These are phyloP conservation scores for Nasonovia ribisnigri DNA, from an alignment of 2,888 invertebrate genomes.

Conservation along the genomic window DNA sequence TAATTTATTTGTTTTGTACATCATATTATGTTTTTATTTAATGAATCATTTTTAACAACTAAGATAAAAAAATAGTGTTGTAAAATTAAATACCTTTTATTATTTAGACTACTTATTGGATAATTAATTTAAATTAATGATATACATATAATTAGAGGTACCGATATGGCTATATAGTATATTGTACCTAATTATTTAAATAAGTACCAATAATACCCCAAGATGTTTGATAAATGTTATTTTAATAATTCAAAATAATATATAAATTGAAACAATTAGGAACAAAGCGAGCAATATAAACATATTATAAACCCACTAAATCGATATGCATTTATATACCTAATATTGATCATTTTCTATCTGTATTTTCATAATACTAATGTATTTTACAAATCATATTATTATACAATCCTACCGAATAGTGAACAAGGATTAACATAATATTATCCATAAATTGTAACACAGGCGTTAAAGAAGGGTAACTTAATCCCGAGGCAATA, in stretches of 20 bases:
- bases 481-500: constrained; percentile 16
- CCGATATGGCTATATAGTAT: neutral
- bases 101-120: neutral
- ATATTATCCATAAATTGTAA: constrained; percentile 11
- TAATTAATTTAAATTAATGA: neutral
- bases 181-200: neutral
- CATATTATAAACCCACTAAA: neutral
- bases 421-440: constrained; percentile 36
- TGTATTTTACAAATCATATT: neutral
- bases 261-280: neutral
- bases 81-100: neutral
- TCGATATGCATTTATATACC: neutral
- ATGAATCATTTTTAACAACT: neutral
- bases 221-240: neutral
- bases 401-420: neutral
- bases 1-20: neutral
- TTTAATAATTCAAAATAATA: neutral
- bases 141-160: neutral
- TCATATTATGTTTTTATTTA: neutral
- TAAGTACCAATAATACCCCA: neutral
- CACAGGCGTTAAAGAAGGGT: constrained; percentile 22
- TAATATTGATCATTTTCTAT: neutral
- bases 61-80: neutral
- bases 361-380: neutral
- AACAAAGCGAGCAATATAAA: no score